phyloP scores from a whole-genome alignment of 2,888 invertebrate genomes.

The Drosophila lutescens region DNA sequence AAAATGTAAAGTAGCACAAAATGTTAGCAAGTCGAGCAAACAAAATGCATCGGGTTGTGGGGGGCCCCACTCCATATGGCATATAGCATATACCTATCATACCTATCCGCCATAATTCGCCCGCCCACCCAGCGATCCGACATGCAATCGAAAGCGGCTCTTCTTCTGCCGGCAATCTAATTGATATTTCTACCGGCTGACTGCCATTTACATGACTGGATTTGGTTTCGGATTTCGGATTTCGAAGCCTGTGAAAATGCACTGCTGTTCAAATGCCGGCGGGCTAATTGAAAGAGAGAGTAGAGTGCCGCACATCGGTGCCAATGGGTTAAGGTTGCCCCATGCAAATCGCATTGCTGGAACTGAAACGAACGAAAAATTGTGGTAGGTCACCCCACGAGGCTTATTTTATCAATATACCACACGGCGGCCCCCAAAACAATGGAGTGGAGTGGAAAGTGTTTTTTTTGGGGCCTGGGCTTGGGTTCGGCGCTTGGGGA shows the following conservation, averaged over 20 bases:
- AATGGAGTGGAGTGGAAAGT: constrained; percentile 26
- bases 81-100: background rate
- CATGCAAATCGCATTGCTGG: constrained; percentile 51
- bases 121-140: constrained; percentile 9
- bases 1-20: constrained; percentile 61
- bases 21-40: constrained; percentile 44
- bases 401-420: constrained; percentile 29
- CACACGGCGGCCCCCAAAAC: constrained; percentile 3
- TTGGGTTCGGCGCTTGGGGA: constrained; percentile 1
- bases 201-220: constrained; percentile 23
- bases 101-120: background rate
- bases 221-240: background rate
- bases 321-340: constrained; percentile 72
- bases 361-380: background rate
- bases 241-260: constrained; percentile 23
- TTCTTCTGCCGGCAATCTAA: constrained; percentile 41
- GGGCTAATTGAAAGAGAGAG: constrained; percentile 62
- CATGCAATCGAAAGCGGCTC: constrained; percentile 44
- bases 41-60: constrained; percentile 29
- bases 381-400: constrained; percentile 35
- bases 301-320: constrained; percentile 54
- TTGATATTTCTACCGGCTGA: constrained; percentile 64
- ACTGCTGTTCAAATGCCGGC: constrained; percentile 7
- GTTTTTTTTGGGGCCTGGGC: background rate
- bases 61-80: background rate